Conservation (phyloP, 2,113 vertebrate genomes). For the Acanthochromis polyacanthus region DNA sequence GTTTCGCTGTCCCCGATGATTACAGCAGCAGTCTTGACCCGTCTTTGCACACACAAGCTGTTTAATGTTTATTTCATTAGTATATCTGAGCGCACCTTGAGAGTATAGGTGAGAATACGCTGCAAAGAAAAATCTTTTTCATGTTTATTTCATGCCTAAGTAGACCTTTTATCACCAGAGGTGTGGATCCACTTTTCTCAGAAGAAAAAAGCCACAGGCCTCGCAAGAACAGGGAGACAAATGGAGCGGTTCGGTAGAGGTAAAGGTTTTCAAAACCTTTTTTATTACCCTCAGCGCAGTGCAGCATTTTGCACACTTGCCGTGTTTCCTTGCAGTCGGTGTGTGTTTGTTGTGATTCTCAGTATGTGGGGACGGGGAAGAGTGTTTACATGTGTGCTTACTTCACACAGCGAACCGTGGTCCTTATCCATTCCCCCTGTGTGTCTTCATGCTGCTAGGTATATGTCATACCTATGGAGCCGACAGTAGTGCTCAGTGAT, state of each 20-base stretch:
- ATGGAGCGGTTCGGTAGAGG: constrained; percentile 1
- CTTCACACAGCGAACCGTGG: constrained; percentile 49
- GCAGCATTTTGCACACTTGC: constrained; percentile 31
- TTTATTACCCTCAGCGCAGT: constrained; percentile 36
- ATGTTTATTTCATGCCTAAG: constrained; percentile 66
- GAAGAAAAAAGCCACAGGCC: constrained; percentile 41
- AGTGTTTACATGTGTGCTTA: constrained; percentile 75
- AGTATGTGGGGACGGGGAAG: constrained; percentile 41
- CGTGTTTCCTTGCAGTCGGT: constrained; percentile 40
- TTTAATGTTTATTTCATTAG: constrained; percentile 55
- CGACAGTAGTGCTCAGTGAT: constrained; percentile 68
- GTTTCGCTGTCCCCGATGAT: constrained; percentile 23
- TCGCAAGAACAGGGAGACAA: constrained; percentile 20
- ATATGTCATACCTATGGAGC: constrained; percentile 78
- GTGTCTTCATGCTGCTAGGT: constrained; percentile 65
- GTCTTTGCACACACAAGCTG: constrained; percentile 10
- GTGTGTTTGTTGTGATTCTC: constrained; percentile 42
- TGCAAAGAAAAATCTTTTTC: constrained; percentile 35
- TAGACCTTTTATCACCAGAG: constrained; percentile 47
- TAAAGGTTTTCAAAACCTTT: constrained; percentile 48
- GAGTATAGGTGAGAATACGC: constrained; percentile 11
- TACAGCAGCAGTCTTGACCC: constrained; percentile 18
- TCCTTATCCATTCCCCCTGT: constrained; percentile 53
- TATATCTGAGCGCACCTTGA: constrained; percentile 10
- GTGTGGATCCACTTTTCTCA: constrained; percentile 50